These are phyloP conservation scores for Caenorhabditis sp. DNA, from an alignment of 2,888 invertebrate genomes.

Conservation along the genomic window DNA sequence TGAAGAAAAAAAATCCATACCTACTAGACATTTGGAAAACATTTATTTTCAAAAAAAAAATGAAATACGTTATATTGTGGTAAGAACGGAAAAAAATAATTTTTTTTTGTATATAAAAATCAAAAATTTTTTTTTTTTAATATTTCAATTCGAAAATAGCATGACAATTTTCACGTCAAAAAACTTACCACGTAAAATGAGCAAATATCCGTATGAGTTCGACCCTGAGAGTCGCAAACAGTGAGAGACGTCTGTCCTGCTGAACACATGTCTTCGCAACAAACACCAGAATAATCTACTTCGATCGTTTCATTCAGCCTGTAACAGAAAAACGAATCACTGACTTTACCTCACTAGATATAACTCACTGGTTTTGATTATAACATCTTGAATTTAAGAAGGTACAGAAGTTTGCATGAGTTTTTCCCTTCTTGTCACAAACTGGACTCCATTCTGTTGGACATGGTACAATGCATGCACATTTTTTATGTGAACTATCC, in stretches of 20 bases:
- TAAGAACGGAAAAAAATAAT: too few relatives aligned
- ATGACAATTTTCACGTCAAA: too few relatives aligned
- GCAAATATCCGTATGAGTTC: conserved; percentile 48
- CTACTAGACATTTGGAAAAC: too few relatives aligned
- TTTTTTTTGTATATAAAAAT: too few relatives aligned
- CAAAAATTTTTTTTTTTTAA: too few relatives aligned
- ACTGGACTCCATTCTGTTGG: conserved; percentile 52
- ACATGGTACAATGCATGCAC: conserved; percentile 47
- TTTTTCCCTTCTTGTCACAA: conserved; percentile 53
- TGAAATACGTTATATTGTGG: too few relatives aligned
- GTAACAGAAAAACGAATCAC: too few relatives aligned
- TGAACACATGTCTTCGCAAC: conserved; percentile 56
- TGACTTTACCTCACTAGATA: too few relatives aligned
- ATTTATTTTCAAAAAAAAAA: too few relatives aligned
- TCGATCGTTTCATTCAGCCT: conserved; percentile 47
- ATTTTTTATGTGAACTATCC: conserved; percentile 31
- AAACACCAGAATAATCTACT: conserved; percentile 53
- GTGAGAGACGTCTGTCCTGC: conserved; percentile 42
- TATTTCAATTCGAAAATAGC: too few relatives aligned
- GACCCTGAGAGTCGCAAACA: conserved; percentile 48
- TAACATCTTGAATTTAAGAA: conserved; percentile 54
- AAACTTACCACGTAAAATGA: conserved; percentile 48
- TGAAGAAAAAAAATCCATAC: too few relatives aligned
- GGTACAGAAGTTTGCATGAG: conserved; percentile 54
- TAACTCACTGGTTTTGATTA: conserved; percentile 45